Percentiles rank a stretch among this genome's conserved stretches.
Conservation (phyloP, 2,797 vertebrate species). For the Channallabes apus region DNA sequence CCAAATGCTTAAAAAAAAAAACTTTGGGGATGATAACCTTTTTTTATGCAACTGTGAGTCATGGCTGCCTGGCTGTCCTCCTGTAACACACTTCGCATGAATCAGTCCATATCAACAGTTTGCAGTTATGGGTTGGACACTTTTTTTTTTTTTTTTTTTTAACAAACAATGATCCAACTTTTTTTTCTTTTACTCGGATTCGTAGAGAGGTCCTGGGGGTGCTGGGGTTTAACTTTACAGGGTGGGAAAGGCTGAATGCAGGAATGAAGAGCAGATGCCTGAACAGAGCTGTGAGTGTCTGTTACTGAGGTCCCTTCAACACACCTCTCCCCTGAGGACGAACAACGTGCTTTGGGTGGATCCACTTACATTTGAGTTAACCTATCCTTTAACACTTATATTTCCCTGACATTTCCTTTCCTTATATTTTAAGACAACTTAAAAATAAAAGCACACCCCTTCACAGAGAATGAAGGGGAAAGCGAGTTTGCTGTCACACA, state of each 20-base stretch:
- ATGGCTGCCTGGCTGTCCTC: not conserved
- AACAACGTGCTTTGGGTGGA: not conserved
- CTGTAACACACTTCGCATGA: slow-evolving; percentile 7
- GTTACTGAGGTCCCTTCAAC: not conserved
- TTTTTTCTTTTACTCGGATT: not conserved
- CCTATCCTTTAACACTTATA: no score
- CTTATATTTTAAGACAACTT: no score
- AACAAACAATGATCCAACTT: not conserved
- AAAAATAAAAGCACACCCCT: not conserved
- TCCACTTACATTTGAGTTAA: not conserved
- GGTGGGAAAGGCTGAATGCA: not conserved
- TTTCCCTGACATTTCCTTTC: not conserved
- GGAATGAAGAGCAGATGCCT: not conserved
- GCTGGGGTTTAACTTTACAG: not conserved
- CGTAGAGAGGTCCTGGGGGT: not conserved
- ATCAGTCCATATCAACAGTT: not conserved
- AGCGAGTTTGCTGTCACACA: slow-evolving; percentile 18
- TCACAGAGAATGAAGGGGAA: not conserved
- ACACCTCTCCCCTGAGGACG: not conserved
- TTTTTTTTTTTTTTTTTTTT: not conserved
- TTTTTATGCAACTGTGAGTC: not conserved
- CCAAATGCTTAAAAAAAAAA: no score
- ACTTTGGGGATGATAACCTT: not conserved
- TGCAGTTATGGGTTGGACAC: not conserved
- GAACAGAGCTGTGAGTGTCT: not conserved